phyloP scores from a whole-genome alignment of 2,113 vertebrate species.

The Oreochromis aureus region DNA sequence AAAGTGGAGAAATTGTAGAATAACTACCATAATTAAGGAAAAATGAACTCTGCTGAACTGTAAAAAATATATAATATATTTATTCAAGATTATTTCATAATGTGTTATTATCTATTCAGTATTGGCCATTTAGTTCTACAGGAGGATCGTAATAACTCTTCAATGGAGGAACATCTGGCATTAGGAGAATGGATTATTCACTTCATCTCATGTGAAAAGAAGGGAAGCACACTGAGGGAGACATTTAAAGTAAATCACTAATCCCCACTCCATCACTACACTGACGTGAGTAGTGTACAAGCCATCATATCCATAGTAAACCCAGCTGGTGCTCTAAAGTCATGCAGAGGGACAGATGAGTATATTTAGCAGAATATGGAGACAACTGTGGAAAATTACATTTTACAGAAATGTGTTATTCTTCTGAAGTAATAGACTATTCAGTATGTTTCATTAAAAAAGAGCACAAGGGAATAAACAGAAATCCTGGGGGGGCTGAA shows the following conservation, averaged over 20 bases:
- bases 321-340: conserved; percentile 2
- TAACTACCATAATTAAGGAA: background rate
- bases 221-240: background rate
- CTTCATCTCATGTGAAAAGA: background rate
- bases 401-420: background rate
- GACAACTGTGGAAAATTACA: background rate
- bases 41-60: background rate
- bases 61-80: background rate
- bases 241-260: conserved; percentile 35
- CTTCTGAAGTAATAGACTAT: background rate
- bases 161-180: conserved; percentile 35
- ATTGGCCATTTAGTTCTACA: background rate
- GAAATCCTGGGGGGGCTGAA: background rate
- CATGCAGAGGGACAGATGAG: background rate
- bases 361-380: background rate
- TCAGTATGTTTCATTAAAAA: background rate
- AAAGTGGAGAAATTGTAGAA: background rate
- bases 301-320: background rate
- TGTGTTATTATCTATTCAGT: conserved; percentile 8
- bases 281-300: background rate
- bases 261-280: background rate
- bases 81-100: background rate
- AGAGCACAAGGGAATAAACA: background rate
- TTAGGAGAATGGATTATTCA: conserved; percentile 28
- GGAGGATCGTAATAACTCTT: background rate